These are phyloP conservation scores for Drosophila stalkeri DNA, from an alignment of 2,888 invertebrate genomes.

Conservation along the genomic window DNA sequence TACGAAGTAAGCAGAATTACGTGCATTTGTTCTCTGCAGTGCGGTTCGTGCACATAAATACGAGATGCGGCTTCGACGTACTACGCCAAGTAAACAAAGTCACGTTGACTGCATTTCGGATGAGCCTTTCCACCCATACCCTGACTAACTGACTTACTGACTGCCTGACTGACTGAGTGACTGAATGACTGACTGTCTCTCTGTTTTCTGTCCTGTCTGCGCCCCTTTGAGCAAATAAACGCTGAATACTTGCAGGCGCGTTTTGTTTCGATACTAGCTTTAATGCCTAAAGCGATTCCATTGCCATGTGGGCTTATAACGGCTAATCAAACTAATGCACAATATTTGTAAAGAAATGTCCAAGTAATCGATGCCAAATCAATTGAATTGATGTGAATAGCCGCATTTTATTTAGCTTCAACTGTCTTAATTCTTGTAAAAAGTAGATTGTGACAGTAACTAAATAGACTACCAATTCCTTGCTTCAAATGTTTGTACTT, in stretches of 20 bases:
- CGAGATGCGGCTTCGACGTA: constrained; percentile 51
- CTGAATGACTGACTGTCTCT: constrained; percentile 45
- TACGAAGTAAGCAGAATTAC: constrained; percentile 80
- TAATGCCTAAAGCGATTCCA: constrained; percentile 19
- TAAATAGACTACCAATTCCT: too few relatives aligned
- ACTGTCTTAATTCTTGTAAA: too few relatives aligned
- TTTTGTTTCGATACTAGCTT: constrained; percentile 17
- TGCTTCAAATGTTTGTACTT: too few relatives aligned
- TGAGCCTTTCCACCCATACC: constrained; percentile 39
- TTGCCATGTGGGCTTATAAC: not conserved
- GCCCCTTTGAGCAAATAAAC: constrained; percentile 52
- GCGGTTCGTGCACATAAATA: constrained; percentile 80
- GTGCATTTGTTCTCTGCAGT: constrained; percentile 82
- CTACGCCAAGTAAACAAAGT: constrained; percentile 70
- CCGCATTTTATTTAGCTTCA: too few relatives aligned
- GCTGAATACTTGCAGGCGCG: constrained; percentile 31
- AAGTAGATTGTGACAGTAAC: too few relatives aligned
- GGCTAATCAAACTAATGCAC: constrained; percentile 18
- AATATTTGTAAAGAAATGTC: constrained; percentile 1
- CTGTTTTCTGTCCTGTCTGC: constrained; percentile 26
- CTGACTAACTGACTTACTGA: constrained; percentile 33
- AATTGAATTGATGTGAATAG: too few relatives aligned
- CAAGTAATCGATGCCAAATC: not conserved
- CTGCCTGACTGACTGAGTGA: constrained; percentile 50
- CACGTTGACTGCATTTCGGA: constrained; percentile 79